A percentile compares a stretch with the other conserved stretches of the same genome.
phyloP scores from a whole-genome alignment of 1,140 invertebrate genomes.

The Bombus sylvicola region DNA sequence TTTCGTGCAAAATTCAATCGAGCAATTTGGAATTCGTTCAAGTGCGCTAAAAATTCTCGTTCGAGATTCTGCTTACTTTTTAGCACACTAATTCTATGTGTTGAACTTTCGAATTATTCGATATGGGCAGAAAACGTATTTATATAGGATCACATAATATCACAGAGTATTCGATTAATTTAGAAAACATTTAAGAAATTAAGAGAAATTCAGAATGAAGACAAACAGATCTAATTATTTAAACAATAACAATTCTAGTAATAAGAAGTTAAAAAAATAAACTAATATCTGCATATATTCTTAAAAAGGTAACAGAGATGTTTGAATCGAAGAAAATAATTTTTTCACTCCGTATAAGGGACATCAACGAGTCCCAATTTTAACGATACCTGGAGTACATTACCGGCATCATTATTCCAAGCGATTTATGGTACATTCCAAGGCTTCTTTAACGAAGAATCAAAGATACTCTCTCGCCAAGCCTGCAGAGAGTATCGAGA shows the following conservation, averaged over 20 bases:
- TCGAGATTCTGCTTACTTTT: constrained; percentile 32
- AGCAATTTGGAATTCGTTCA: constrained; percentile 28
- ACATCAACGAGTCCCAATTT: not conserved
- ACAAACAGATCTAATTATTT: not conserved
- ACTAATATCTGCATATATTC: not conserved
- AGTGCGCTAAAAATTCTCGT: not conserved
- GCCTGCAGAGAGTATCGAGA: constrained; percentile 10
- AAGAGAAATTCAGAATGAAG: not conserved
- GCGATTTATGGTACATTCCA: constrained; percentile 65
- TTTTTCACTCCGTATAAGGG: not conserved
- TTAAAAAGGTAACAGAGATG: no score
- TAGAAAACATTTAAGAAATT: no score
- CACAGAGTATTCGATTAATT: no score
- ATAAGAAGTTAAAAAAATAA: not conserved
- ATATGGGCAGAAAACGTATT: no score
- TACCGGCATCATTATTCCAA: constrained; percentile 70
- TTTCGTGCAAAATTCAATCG: constrained; percentile 48
- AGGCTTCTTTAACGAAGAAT: constrained; percentile 32
- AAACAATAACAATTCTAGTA: no score
- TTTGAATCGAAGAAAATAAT: not conserved
- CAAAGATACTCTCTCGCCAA: constrained; percentile 2
- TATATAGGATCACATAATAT: no score
- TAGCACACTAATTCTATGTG: no score
- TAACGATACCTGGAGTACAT: constrained; percentile 50
- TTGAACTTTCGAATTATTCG: not conserved